Evolutionary conservation across 1,140 invertebrate species (phyloP), one percentile per base, ranked within the genome.

Genomic region (Tribolium castaneum): DNA sequence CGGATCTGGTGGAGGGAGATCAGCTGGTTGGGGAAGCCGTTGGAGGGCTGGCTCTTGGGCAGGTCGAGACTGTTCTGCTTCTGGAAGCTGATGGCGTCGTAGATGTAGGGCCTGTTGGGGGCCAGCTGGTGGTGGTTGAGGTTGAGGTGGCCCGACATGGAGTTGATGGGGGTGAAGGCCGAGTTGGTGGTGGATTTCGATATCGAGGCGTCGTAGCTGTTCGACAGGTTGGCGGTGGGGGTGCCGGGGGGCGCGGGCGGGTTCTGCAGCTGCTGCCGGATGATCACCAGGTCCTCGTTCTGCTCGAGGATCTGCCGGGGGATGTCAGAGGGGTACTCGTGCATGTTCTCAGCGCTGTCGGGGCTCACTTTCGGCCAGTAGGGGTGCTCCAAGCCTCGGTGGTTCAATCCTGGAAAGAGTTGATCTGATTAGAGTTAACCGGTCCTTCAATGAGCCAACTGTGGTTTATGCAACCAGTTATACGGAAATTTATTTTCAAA

Each of bases 1-100:
- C 97, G 92, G 83, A 99, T 98, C 88, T 98, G 97, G 88, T 98
- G 96, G 71, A 99, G 90, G 79, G 96, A 98, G 84, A 99, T 97
- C 82, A 98, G 90, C 86, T 98, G 97, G 87, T 98, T 98, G 59
- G 97, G 96, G 87, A 97, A 98, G 76, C 92, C 92, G 83, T 93
- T 95, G 75, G 92, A 90, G 12, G 84, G 86, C 70, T 85, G 86
- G 22, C 78, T 86, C 82, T 79, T 89, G 82, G 84, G 87, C 79
- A 85, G 59, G 82, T 86, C 85, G 81, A 87, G 80, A 79, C 82
- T 83, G 86, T 88, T 89, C 84, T 90, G 90, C 82, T 90, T 90
- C 87, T 91, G 92, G 89, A 95, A 96, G 82, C 94, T 95, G 83
- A 98, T 92, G 16, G 96, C 95, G 84, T 98, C 97, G 88, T 98